phyloP scores from a whole-genome alignment of 2,113 vertebrate genomes.

The Anoura caudifer region DNA sequence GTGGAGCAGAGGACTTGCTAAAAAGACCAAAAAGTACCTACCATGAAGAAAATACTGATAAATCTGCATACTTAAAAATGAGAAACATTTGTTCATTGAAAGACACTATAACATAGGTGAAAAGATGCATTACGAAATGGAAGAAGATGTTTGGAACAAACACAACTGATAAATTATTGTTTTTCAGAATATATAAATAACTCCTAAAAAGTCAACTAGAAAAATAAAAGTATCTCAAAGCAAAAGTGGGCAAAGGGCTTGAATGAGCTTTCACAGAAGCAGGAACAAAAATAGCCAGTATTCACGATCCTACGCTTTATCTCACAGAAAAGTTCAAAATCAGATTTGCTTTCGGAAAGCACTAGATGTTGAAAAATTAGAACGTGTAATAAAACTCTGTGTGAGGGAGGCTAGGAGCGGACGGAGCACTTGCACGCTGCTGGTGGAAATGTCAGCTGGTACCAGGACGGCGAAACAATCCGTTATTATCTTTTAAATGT shows the following conservation, averaged over 20 bases:
- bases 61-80: background rate
- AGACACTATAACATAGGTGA: background rate
- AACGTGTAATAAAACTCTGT: background rate
- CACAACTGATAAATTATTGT: background rate
- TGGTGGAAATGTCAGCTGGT: background rate
- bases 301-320: background rate
- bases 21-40: background rate
- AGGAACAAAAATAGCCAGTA: background rate
- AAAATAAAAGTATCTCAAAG: background rate
- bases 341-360: background rate
- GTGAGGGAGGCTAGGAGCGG: background rate
- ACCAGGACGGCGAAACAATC: background rate
- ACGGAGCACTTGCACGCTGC: background rate
- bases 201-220: background rate
- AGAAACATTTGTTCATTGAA: background rate
- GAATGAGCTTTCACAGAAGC: background rate
- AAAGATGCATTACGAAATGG: background rate
- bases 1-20: background rate
- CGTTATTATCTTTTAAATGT: background rate
- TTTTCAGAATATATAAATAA: background rate
- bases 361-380: background rate
- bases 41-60: background rate
- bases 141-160: slow-evolving; percentile 4
- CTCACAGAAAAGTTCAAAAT: background rate
- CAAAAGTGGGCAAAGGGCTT: background rate